phyloP scores from a whole-genome alignment of 1,140 invertebrate species.

The Carposina sasakii region DNA sequence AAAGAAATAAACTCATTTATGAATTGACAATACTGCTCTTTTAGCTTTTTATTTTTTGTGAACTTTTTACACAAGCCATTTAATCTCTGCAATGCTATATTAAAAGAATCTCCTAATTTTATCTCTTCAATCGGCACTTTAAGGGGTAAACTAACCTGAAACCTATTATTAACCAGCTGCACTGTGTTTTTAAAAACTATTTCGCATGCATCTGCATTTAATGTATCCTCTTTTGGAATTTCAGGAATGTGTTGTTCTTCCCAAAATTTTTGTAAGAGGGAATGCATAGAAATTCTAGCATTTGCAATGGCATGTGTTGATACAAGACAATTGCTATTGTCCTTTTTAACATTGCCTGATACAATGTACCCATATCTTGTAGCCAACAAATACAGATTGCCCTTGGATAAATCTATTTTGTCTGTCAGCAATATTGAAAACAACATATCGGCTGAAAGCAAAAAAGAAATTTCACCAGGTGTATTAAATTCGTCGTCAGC shows the following conservation, averaged over 20 bases:
- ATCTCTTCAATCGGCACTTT: background rate
- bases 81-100: slow-evolving; percentile 6
- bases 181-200: background rate
- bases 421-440: background rate
- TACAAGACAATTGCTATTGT: no score
- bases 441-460: background rate
- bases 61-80: background rate
- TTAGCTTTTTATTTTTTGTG: background rate
- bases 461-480: background rate
- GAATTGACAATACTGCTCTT: background rate
- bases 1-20: background rate
- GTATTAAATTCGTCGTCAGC: background rate
- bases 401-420: background rate
- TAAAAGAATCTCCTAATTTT: background rate
- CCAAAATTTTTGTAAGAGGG: slow-evolving; percentile 1
- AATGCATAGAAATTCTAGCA: no score
- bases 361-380: no score
- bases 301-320: no score
- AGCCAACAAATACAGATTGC: no score
- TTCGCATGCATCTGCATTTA: background rate
- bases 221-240: background rate
- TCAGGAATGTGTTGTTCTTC: slow-evolving; percentile 7
- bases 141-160: slow-evolving; percentile 5
- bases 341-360: no score
- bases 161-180: background rate